Conservation (phyloP, 1,140 invertebrate genomes). For the Caerostris darwini region DNA sequence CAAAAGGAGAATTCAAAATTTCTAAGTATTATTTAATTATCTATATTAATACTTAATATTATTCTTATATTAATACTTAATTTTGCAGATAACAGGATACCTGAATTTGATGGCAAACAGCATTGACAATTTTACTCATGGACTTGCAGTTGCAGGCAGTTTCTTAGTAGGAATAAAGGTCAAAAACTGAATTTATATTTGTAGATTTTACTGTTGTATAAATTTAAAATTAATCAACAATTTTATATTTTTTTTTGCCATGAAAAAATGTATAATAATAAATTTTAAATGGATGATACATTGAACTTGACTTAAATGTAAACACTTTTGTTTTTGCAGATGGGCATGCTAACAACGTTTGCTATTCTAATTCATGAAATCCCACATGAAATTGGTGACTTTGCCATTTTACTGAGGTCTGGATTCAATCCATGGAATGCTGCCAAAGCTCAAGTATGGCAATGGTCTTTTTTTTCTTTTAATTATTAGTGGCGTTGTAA, state of each 20-base stretch:
- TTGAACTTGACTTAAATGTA: background rate
- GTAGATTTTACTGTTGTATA: background rate
- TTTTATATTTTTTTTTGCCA: background rate
- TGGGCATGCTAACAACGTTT: constrained; percentile 94
- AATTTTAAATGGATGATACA: background rate
- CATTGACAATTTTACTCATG: constrained; percentile 99
- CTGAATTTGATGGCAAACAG: constrained; percentile 96
- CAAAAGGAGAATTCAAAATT: too few species aligned
- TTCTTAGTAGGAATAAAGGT: constrained; percentile 89
- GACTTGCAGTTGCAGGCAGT: constrained; percentile 96
- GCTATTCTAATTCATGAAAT: constrained; percentile 98
- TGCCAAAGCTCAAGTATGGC: constrained; percentile 89
- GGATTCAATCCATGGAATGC: constrained; percentile 96
- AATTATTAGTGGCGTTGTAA: too few species aligned
- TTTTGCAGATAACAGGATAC: constrained; percentile 91
- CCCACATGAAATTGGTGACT: constrained; percentile 98
- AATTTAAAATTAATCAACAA: too few species aligned
- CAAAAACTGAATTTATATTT: constrained; percentile 51
- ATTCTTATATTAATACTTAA: too few species aligned
- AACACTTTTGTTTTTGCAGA: constrained; percentile 84
- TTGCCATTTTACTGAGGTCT: constrained; percentile 94
- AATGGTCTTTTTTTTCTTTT: background rate
- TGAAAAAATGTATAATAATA: background rate
- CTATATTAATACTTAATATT: too few species aligned
- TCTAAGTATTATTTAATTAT: too few species aligned